Evolutionary conservation across 2,888 invertebrate species (phyloP).

Genomic region (Tenthredo amoena): DNA sequence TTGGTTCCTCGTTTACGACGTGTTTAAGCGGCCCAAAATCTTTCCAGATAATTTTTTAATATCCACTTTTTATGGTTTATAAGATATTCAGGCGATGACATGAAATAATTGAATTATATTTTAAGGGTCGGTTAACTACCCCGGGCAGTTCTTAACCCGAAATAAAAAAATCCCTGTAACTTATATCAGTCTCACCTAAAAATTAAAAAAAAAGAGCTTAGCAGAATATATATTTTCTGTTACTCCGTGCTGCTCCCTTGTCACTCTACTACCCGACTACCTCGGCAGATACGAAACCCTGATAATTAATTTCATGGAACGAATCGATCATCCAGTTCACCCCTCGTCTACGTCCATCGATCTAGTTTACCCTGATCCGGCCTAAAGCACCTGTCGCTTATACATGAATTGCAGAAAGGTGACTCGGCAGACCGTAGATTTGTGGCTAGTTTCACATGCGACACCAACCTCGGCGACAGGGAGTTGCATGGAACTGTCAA

Average conservation of each 20-base stretch:
- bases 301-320: slow-evolving; percentile 10
- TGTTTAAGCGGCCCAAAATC: not conserved
- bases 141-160: not conserved
- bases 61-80: not conserved
- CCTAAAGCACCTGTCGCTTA: slow-evolving; percentile 38
- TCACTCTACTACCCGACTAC: not conserved
- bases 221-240: not conserved
- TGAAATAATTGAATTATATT: not conserved
- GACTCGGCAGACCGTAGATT: slow-evolving; percentile 94
- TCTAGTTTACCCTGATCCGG: not conserved
- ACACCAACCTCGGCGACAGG: slow-evolving; percentile 83
- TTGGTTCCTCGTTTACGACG: not conserved
- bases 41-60: not conserved
- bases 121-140: not conserved
- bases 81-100: not conserved
- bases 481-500: slow-evolving; percentile 78
- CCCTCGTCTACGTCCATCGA: not conserved
- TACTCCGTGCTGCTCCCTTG: not conserved
- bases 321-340: slow-evolving; percentile 36
- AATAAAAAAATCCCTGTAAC: not conserved
- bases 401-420: slow-evolving; percentile 86
- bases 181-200: not conserved
- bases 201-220: not conserved
- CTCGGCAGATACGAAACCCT: not conserved
- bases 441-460: slow-evolving; percentile 95